Conservation (phyloP, 2,888 invertebrate species). For the Drosophila seclusa region DNA sequence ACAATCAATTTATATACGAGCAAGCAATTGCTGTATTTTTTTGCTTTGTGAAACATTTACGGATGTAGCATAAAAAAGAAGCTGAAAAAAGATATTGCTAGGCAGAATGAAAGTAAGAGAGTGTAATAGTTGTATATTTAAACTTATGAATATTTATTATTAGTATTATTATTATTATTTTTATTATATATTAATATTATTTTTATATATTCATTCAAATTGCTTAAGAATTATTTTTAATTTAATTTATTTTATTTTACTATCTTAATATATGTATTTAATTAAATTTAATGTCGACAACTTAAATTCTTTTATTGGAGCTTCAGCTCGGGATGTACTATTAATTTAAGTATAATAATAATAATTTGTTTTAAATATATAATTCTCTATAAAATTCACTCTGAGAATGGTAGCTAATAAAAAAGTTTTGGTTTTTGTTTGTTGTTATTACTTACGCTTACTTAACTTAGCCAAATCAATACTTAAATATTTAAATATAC, state of each 20-base stretch:
- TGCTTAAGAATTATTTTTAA: background rate
- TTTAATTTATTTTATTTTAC: background rate
- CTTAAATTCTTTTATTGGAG: background rate
- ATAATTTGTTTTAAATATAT: background rate
- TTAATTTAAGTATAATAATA: background rate
- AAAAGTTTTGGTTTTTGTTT: too few species aligned
- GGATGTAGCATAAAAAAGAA: background rate
- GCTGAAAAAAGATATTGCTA: background rate
- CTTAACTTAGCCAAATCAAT: too few species aligned
- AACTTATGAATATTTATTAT: background rate
- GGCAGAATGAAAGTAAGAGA: background rate
- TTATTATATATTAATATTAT: background rate
- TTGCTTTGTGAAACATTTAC: background rate
- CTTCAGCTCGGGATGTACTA: background rate
- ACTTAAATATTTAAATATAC: too few species aligned
- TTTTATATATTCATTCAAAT: background rate
- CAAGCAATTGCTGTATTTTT: background rate
- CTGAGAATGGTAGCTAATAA: too few species aligned
- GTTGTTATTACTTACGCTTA: too few species aligned
- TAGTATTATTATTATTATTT: background rate
- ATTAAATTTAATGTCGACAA: background rate
- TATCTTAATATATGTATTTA: background rate
- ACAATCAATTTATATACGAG: background rate
- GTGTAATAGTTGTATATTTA: background rate
- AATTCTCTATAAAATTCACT: too few species aligned